These are phyloP conservation scores for Meteorus colon DNA, from an alignment of 2,888 invertebrate species.

Conservation along the genomic window DNA sequence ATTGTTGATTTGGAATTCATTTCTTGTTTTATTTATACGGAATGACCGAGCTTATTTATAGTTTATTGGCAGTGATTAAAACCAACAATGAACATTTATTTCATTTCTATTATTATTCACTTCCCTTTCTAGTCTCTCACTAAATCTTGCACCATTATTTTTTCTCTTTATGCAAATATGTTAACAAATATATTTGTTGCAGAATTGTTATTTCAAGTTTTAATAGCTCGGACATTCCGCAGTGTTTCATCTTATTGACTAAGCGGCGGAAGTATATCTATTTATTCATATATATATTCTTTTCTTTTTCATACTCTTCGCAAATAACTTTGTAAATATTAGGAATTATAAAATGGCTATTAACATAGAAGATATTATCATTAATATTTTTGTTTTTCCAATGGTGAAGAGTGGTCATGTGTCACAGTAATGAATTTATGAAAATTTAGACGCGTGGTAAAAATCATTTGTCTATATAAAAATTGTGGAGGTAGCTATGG, in stretches of 20 bases:
- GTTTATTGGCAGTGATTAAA: slow-evolving; percentile 58
- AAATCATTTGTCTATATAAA: slow-evolving; percentile 56
- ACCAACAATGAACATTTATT: slow-evolving; percentile 29
- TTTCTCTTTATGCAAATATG: background rate
- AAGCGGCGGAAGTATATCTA: slow-evolving; percentile 5
- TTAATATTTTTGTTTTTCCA: slow-evolving; percentile 4
- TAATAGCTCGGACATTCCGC: slow-evolving; percentile 3
- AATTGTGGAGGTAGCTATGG: slow-evolving; percentile 70
- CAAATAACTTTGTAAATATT: background rate
- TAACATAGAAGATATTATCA: slow-evolving; percentile 12
- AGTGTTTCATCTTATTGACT: slow-evolving; percentile 19
- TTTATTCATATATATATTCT: background rate
- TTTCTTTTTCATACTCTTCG: background rate
- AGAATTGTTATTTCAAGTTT: background rate
- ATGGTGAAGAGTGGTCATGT: background rate
- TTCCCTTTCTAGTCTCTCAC: background rate
- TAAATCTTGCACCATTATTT: background rate
- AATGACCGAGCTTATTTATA: slow-evolving; percentile 56
- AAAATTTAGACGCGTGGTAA: slow-evolving; percentile 55
- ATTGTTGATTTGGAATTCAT: slow-evolving; percentile 71
- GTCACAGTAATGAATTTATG: background rate
- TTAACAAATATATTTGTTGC: background rate
- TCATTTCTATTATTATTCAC: background rate
- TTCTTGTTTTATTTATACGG: slow-evolving; percentile 54
- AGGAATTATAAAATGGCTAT: slow-evolving; percentile 6